Evolutionary conservation across 1,140 invertebrate species (phyloP).

Genomic region (Drosophila lacteicornis): DNA sequence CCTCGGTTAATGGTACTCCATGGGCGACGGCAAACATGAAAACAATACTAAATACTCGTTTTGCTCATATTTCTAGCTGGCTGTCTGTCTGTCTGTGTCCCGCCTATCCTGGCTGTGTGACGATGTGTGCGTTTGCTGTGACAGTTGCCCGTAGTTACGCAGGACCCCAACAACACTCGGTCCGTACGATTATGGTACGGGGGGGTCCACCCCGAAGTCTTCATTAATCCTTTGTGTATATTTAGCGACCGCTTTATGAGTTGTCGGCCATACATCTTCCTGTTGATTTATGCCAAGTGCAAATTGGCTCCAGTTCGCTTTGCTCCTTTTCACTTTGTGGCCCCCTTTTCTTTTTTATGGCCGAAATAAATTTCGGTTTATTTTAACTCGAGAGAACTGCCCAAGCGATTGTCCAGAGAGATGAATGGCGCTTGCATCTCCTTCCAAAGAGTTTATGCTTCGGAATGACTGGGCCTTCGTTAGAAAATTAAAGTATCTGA

Average conservation of each 20-base stretch:
- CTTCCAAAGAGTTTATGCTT: not conserved
- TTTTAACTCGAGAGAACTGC: slow-evolving; percentile 19
- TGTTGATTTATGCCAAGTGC: slow-evolving; percentile 70
- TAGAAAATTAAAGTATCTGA: not conserved
- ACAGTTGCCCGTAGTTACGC: slow-evolving; percentile 72
- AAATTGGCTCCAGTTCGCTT: slow-evolving; percentile 35
- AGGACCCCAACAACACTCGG: slow-evolving; percentile 57
- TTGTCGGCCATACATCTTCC: slow-evolving; percentile 49
- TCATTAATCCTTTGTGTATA: slow-evolving; percentile 79
- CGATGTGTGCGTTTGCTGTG: slow-evolving; percentile 2
- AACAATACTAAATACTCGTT: slow-evolving; percentile 55
- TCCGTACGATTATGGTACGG: slow-evolving; percentile 25
- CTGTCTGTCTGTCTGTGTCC: slow-evolving; percentile 33
- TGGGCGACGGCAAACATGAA: slow-evolving; percentile 38
- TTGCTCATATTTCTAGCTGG: slow-evolving; percentile 34
- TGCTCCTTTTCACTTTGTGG: slow-evolving; percentile 5
- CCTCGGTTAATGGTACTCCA: slow-evolving; percentile 8
- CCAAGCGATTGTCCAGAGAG: slow-evolving; percentile 5
- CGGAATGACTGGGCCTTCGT: not conserved
- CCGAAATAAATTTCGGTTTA: slow-evolving; percentile 41
- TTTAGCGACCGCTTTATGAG: slow-evolving; percentile 67
- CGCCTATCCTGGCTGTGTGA: not conserved
- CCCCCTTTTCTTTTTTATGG: slow-evolving; percentile 29
- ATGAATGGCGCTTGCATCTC: slow-evolving; percentile 13
- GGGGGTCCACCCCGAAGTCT: slow-evolving; percentile 21